Evolutionary conservation across 2,113 vertebrate genomes (phyloP).

Genomic region (Monopterus albus): DNA sequence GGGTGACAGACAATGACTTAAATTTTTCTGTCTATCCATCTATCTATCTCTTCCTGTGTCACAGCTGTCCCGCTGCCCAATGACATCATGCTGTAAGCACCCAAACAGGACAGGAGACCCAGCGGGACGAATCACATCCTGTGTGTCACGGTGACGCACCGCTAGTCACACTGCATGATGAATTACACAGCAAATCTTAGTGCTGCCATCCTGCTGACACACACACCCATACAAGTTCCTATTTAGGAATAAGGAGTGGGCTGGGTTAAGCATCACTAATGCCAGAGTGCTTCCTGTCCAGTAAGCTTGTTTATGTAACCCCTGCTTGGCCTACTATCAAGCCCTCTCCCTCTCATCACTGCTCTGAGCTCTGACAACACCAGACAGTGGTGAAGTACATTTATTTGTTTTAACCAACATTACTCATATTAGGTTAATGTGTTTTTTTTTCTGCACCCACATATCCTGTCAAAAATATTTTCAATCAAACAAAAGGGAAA

Average conservation of each 20-base stretch:
- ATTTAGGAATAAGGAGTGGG: constrained; percentile 69
- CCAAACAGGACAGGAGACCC: constrained; percentile 56
- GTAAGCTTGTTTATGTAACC: constrained; percentile 83
- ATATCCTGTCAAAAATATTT: constrained; percentile 52
- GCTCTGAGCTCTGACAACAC: constrained; percentile 46
- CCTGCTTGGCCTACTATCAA: constrained; percentile 68
- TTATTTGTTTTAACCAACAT: constrained; percentile 57
- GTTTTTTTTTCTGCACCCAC: constrained; percentile 35
- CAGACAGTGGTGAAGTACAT: constrained; percentile 52
- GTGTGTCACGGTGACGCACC: constrained; percentile 66
- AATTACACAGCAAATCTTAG: constrained; percentile 53
- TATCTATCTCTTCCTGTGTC: neutral
- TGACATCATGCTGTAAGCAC: constrained; percentile 67
- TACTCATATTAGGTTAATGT: constrained; percentile 60
- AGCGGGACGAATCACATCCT: constrained; percentile 69
- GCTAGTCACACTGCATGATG: constrained; percentile 53
- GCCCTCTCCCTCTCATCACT: constrained; percentile 13
- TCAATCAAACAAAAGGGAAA: constrained; percentile 15
- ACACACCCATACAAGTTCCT: constrained; percentile 44
- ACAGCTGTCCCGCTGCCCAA: neutral
- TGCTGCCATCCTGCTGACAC: constrained; percentile 8
- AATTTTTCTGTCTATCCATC: neutral
- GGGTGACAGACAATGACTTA: too few relatives aligned
- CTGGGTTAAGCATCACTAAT: constrained; percentile 76
- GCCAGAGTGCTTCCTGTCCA: constrained; percentile 76